Evolutionary conservation across 2,888 invertebrate genomes (phyloP).

Genomic region (Lycia hirtaria): DNA sequence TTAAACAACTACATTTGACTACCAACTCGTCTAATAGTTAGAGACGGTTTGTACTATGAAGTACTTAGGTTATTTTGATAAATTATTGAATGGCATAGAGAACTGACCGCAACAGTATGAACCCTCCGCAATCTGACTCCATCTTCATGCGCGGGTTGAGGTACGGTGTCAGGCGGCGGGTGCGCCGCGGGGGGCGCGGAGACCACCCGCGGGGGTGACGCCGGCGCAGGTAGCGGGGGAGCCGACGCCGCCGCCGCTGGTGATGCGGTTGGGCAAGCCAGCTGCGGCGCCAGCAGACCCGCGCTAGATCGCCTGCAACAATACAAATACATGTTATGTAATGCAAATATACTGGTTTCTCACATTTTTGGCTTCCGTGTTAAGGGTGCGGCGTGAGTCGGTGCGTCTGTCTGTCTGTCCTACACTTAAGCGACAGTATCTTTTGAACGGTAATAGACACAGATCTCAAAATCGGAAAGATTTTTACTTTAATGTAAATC

Average conservation of each 20-base stretch:
- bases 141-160: constrained; percentile 75
- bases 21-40: too few species aligned
- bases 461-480: too few species aligned
- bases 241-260: constrained; percentile 64
- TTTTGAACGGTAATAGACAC: too few species aligned
- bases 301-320: constrained; percentile 80
- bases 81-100: too few species aligned
- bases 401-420: too few species aligned
- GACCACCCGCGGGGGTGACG: constrained; percentile 76
- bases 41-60: too few species aligned
- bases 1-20: too few species aligned
- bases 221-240: constrained; percentile 62
- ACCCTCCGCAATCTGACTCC: constrained; percentile 72
- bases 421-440: too few species aligned
- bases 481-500: too few species aligned
- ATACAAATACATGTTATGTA: constrained; percentile 34
- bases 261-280: constrained; percentile 73
- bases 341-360: too few species aligned
- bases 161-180: constrained; percentile 66
- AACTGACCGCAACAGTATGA: constrained; percentile 31
- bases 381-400: too few species aligned
- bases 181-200: constrained; percentile 65
- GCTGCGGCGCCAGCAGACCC: constrained; percentile 75
- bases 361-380: background rate
- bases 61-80: too few species aligned